Percentiles rank a stretch among this genome's conserved stretches.
Conservation (phyloP, 2,797 vertebrate species). For the Thamnophis elegans region DNA sequence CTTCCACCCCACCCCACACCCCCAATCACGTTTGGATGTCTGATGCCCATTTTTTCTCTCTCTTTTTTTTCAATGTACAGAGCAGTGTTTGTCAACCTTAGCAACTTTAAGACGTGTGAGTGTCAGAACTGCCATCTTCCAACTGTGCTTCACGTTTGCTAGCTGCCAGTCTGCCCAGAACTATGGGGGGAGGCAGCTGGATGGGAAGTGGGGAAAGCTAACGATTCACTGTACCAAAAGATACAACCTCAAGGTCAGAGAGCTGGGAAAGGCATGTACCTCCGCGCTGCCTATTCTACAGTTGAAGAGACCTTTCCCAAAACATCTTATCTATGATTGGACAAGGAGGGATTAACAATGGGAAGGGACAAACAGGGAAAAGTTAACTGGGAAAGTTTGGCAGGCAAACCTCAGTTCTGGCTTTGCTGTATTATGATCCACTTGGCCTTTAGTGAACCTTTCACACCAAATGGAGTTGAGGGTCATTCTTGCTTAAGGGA, state of each 20-base stretch:
- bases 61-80: neutral
- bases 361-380: neutral
- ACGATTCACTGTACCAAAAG: neutral
- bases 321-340: neutral
- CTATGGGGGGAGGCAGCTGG: neutral
- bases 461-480: neutral
- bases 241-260: too few species aligned
- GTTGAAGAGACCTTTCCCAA: neutral
- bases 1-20: neutral
- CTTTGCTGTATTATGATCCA: neutral
- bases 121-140: neutral
- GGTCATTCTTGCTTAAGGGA: neutral
- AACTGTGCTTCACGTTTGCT: neutral
- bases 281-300: neutral
- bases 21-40: neutral
- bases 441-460: neutral
- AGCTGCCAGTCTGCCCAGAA: neutral
- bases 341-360: neutral
- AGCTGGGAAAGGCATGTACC: neutral
- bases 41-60: neutral
- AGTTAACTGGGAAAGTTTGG: neutral
- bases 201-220: neutral
- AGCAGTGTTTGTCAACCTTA: neutral
- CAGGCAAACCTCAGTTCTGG: neutral
- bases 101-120: neutral